These are phyloP conservation scores for Sylvilagus floridanus DNA, from an alignment of 2,797 vertebrate genomes.

Conservation along the genomic window DNA sequence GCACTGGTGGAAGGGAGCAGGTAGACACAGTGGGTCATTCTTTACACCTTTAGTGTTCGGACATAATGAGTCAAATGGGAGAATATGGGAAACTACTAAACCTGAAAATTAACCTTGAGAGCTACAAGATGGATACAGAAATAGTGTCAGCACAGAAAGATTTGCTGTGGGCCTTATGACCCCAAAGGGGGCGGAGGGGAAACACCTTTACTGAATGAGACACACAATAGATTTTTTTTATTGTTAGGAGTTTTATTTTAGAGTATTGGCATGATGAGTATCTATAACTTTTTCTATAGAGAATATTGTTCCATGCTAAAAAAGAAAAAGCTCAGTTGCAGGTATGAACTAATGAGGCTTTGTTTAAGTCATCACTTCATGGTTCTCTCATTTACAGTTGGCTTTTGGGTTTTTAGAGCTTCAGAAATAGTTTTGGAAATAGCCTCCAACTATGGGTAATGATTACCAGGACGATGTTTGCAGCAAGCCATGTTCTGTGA, in stretches of 20 bases:
- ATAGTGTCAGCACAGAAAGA: not conserved
- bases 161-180: not conserved
- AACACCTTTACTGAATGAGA: not conserved
- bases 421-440: constrained; percentile 28
- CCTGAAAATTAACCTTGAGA: not conserved
- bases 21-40: not conserved
- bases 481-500: not conserved
- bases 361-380: not conserved
- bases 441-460: not conserved
- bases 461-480: not conserved
- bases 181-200: too few relatives aligned
- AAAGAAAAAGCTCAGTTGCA: not conserved
- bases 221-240: not conserved
- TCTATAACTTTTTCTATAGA: not conserved
- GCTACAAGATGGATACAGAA: not conserved
- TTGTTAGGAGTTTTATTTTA: not conserved
- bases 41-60: not conserved
- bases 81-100: not conserved
- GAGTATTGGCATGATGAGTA: not conserved
- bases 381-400: not conserved
- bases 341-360: not conserved
- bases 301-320: not conserved
- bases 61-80: not conserved
- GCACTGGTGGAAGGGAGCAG: not conserved
- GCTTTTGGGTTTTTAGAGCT: not conserved